phyloP scores from a whole-genome alignment of 2,113 vertebrate species.

The Centropus unirufus region DNA sequence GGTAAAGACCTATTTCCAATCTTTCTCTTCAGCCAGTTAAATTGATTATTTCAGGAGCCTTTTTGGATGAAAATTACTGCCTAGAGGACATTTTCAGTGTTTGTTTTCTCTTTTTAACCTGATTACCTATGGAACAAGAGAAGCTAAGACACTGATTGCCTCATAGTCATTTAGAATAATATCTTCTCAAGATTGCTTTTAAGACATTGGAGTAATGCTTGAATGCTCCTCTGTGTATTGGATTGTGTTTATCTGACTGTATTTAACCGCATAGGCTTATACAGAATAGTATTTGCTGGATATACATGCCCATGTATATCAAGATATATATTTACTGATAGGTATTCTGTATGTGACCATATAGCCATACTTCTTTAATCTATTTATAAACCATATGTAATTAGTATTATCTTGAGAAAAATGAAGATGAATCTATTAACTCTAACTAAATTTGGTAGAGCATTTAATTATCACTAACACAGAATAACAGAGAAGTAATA shows the following conservation, averaged over 20 bases:
- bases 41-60: constrained; percentile 18
- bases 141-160: constrained; percentile 43
- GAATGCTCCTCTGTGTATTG: constrained; percentile 1
- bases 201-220: background rate
- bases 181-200: constrained; percentile 26
- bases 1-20: background rate
- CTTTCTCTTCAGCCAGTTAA: background rate
- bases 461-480: background rate
- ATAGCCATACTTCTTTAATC: background rate
- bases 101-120: constrained; percentile 42
- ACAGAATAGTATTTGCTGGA: background rate
- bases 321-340: background rate
- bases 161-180: constrained; percentile 34
- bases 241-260: constrained; percentile 19
- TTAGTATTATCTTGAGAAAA: background rate
- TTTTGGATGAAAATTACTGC: constrained; percentile 52
- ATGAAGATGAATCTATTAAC: background rate
- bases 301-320: background rate
- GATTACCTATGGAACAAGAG: constrained; percentile 42
- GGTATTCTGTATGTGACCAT: background rate
- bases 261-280: background rate
- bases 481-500: background rate
- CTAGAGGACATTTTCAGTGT: constrained; percentile 45
- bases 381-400: background rate
- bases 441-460: background rate